Conservation (phyloP, 1,140 invertebrate genomes). For the Drosophila bocqueti region DNA sequence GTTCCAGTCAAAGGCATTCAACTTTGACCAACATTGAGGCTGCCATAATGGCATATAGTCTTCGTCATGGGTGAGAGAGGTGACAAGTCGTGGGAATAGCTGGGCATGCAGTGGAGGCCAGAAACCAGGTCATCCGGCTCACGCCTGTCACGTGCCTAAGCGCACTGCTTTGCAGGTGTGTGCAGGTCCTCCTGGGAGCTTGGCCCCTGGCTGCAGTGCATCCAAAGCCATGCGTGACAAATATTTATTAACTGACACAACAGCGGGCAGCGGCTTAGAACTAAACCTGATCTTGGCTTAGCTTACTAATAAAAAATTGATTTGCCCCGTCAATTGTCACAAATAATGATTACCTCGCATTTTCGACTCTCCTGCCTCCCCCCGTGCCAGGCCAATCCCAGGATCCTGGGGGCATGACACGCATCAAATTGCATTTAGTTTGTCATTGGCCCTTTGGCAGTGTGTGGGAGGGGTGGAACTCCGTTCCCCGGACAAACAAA, state of each 20-base stretch:
- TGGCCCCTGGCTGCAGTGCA: constrained; percentile 53
- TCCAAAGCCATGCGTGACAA: constrained; percentile 68
- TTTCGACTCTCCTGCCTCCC: constrained; percentile 38
- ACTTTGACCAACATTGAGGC: constrained; percentile 62
- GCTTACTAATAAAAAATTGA: constrained; percentile 63
- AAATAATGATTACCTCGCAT: constrained; percentile 83
- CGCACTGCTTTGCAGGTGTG: constrained; percentile 29
- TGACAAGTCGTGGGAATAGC: constrained; percentile 71
- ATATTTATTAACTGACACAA: constrained; percentile 77
- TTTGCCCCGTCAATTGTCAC: constrained; percentile 75
- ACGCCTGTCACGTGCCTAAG: constrained; percentile 73
- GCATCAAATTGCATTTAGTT: constrained; percentile 83
- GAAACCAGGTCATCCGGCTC: constrained; percentile 30
- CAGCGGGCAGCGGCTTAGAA: constrained; percentile 43
- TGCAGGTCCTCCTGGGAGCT: constrained; percentile 24
- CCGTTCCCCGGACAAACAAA: constrained; percentile 28
- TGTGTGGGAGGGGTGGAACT: background rate
- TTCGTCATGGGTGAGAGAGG: background rate
- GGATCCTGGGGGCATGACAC: constrained; percentile 58
- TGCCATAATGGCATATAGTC: constrained; percentile 26
- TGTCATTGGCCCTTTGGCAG: constrained; percentile 53
- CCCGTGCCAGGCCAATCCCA: background rate
- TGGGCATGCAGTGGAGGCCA: constrained; percentile 16
- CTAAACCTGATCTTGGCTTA: constrained; percentile 26
- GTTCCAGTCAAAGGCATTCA: constrained; percentile 60